Evolutionary conservation across 2,888 invertebrate species (phyloP).

Genomic region (Caenorhabditis drosophilae): DNA sequence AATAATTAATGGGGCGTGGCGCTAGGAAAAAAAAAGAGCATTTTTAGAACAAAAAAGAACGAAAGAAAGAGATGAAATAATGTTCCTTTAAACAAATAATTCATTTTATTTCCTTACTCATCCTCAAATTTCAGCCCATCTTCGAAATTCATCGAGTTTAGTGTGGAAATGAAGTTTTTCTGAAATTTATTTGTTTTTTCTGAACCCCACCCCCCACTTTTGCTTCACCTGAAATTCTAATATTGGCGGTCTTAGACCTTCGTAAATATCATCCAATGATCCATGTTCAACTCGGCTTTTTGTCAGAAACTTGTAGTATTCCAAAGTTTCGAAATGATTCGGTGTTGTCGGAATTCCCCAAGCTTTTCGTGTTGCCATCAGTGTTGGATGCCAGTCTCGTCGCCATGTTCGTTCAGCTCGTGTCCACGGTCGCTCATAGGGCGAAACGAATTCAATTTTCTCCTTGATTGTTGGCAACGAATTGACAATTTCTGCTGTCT

Average conservation of each 20-base stretch:
- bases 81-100: too few species aligned
- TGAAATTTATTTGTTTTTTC: neutral
- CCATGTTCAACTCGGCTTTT: slow-evolving; percentile 55
- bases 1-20: too few species aligned
- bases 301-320: slow-evolving; percentile 64
- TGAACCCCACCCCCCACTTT: too few species aligned
- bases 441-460: slow-evolving; percentile 64
- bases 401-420: slow-evolving; percentile 62
- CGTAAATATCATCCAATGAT: slow-evolving; percentile 48
- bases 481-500: slow-evolving; percentile 60
- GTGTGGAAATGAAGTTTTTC: slow-evolving; percentile 7
- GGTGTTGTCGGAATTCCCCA: slow-evolving; percentile 61
- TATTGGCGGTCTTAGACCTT: slow-evolving; percentile 47
- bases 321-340: slow-evolving; percentile 58
- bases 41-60: too few species aligned
- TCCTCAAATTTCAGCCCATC: slow-evolving; percentile 17
- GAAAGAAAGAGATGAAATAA: too few species aligned
- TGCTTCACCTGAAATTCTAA: slow-evolving; percentile 39
- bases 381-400: slow-evolving; percentile 55
- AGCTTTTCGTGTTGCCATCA: slow-evolving; percentile 61
- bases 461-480: slow-evolving; percentile 58
- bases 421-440: slow-evolving; percentile 65
- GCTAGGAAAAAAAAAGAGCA: too few species aligned
- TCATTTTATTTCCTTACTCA: slow-evolving; percentile 5
- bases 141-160: slow-evolving; percentile 21